Conservation (phyloP, 2,797 vertebrate genomes). For the Pantherophis alleghaniensis region DNA sequence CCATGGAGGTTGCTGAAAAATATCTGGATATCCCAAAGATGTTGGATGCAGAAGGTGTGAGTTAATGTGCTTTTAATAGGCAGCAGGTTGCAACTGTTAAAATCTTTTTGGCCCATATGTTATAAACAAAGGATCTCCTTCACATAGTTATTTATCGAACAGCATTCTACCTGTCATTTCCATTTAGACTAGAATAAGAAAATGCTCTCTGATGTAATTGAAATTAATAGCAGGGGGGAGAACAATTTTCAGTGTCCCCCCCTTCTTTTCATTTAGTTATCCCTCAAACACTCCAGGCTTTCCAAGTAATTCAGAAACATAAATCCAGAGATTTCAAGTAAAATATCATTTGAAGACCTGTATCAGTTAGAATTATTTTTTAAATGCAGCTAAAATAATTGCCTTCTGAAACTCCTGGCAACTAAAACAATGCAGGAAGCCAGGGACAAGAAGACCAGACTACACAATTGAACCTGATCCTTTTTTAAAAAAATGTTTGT, state of each 20-base stretch:
- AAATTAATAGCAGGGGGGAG: background rate
- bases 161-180: background rate
- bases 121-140: background rate
- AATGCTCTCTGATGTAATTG: background rate
- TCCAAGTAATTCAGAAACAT: background rate
- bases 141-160: background rate
- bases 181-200: background rate
- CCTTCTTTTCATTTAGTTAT: background rate
- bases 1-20: conserved; percentile 98
- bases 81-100: background rate
- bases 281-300: background rate
- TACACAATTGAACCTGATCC: background rate
- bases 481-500: background rate
- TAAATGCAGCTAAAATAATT: background rate
- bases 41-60: conserved; percentile 95
- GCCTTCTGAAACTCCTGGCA: background rate
- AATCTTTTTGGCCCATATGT: background rate
- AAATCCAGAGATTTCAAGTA: background rate
- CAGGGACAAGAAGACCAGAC: background rate
- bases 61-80: background rate
- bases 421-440: background rate
- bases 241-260: background rate
- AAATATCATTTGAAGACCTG: background rate
- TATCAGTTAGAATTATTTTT: background rate
- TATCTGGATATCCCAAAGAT: conserved; percentile 99